Conservation (phyloP, 2,888 invertebrate species). For the Petrophora chlorosata region DNA sequence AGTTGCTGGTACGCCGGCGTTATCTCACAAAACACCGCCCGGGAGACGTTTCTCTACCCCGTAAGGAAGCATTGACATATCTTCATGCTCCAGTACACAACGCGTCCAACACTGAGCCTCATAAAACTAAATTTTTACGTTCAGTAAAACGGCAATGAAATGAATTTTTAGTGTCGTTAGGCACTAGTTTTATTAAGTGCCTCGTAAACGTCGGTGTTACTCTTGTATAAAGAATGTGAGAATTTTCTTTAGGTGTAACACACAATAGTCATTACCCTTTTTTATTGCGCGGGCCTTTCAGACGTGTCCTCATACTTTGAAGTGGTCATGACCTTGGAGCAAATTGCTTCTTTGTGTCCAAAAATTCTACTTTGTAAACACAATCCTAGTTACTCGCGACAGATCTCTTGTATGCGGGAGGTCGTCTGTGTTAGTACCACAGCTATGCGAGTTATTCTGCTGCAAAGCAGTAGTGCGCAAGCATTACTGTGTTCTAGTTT, state of each 20-base stretch:
- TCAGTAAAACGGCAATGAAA: slow-evolving; percentile 52
- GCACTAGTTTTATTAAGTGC: slow-evolving; percentile 57
- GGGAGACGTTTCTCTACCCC: too few relatives aligned
- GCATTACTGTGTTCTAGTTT: too few relatives aligned
- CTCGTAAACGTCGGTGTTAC: slow-evolving; percentile 38
- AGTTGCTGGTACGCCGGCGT: too few relatives aligned
- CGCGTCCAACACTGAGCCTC: slow-evolving; percentile 1
- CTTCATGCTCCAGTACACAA: too few relatives aligned
- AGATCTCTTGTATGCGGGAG: too few relatives aligned
- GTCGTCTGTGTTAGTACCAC: too few relatives aligned
- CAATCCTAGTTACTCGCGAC: too few relatives aligned
- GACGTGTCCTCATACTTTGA: slow-evolving; percentile 24
- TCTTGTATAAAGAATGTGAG: slow-evolving; percentile 26
- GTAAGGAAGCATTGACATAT: too few relatives aligned
- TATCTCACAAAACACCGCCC: too few relatives aligned
- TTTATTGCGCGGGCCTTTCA: slow-evolving; percentile 13
- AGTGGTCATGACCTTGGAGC: slow-evolving; percentile 7
- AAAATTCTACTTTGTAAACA: too few relatives aligned
- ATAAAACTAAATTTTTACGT: slow-evolving; percentile 41
- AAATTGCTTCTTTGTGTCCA: slow-evolving; percentile 17
- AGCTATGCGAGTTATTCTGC: too few relatives aligned
- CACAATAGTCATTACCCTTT: slow-evolving; percentile 20
- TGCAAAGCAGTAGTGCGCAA: too few relatives aligned
- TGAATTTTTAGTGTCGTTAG: slow-evolving; percentile 58
- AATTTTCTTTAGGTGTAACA: slow-evolving; percentile 21